Evolutionary conservation across 2,797 vertebrate species (phyloP).

Genomic region (Lithobates sylvaticus): DNA sequence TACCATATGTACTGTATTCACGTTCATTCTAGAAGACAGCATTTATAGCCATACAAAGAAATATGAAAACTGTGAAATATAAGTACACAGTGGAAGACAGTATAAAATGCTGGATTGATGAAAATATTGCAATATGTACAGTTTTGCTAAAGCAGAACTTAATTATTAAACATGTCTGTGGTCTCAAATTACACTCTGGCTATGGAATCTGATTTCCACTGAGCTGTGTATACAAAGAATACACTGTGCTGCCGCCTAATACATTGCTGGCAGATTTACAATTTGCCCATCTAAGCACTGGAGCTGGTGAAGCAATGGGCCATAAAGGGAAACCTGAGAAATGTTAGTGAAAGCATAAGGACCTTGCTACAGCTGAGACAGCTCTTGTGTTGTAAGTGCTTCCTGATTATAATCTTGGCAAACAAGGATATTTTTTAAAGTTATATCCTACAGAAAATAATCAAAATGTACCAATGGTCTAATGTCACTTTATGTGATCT

Average conservation of each 20-base stretch:
- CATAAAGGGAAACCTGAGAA: constrained; percentile 46
- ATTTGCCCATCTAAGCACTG: constrained; percentile 28
- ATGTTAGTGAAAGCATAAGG: constrained; percentile 9
- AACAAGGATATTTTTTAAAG: neutral
- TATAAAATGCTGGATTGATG: neutral
- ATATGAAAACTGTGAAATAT: neutral
- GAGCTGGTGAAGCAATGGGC: neutral
- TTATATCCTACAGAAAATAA: neutral
- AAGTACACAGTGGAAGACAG: neutral
- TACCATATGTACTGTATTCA: too few species aligned
- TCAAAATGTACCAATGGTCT: neutral
- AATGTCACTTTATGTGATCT: too few species aligned
- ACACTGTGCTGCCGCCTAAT: constrained; percentile 22
- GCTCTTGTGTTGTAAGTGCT: constrained; percentile 16
- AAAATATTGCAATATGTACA: neutral
- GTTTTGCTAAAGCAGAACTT: neutral
- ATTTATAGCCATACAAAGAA: neutral
- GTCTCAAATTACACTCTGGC: constrained; percentile 35
- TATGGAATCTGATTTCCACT: constrained; percentile 41
- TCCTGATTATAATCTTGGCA: constrained; percentile 17
- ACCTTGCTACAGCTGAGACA: constrained; percentile 20
- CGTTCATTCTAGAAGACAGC: too few species aligned
- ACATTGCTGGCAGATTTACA: constrained; percentile 38
- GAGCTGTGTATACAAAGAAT: constrained; percentile 22
- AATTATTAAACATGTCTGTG: constrained; percentile 41